These are phyloP conservation scores for Dryobates pubescens DNA, from an alignment of 2,797 vertebrate genomes.

Conservation along the genomic window DNA sequence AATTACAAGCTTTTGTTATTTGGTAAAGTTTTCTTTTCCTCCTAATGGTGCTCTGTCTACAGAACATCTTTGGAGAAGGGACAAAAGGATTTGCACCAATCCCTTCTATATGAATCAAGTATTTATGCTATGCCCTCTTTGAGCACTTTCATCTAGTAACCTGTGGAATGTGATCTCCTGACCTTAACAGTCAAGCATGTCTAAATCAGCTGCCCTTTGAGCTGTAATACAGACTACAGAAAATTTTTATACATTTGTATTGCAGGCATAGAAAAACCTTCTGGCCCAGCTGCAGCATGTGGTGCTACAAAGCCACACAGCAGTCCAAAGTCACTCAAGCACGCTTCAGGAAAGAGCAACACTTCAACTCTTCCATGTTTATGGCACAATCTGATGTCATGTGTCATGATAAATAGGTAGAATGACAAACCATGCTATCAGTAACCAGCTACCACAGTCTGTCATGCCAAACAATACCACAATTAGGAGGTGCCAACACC, in stretches of 20 bases:
- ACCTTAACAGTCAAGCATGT: slow-evolving; percentile 58
- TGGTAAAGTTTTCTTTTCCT: accelerated
- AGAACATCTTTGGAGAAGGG: not conserved
- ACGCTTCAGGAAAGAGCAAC: not conserved
- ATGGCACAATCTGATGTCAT: not conserved
- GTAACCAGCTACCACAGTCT: not conserved
- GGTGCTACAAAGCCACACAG: not conserved
- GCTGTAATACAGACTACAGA: slow-evolving; percentile 5
- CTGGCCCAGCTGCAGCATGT: not conserved
- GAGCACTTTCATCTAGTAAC: slow-evolving; percentile 59
- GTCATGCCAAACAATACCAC: not conserved
- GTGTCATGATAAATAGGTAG: not conserved
- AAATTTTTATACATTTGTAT: slow-evolving; percentile 32
- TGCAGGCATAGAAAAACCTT: not conserved
- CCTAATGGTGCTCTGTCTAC: not conserved
- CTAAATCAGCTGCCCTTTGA: slow-evolving; percentile 64
- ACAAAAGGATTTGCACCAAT: slow-evolving; percentile 51
- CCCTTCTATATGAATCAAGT: slow-evolving; percentile 52
- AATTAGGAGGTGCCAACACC: not conserved
- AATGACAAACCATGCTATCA: not conserved
- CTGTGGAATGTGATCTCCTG: slow-evolving; percentile 66
- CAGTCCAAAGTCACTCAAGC: not conserved
- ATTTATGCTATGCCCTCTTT: slow-evolving; percentile 57
- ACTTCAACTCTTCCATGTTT: not conserved
- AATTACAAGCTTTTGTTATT: not conserved